Percentiles rank a stretch among this genome's conserved stretches.
phyloP scores from a whole-genome alignment of 2,113 vertebrate species.

The Phainopepla nitens region DNA sequence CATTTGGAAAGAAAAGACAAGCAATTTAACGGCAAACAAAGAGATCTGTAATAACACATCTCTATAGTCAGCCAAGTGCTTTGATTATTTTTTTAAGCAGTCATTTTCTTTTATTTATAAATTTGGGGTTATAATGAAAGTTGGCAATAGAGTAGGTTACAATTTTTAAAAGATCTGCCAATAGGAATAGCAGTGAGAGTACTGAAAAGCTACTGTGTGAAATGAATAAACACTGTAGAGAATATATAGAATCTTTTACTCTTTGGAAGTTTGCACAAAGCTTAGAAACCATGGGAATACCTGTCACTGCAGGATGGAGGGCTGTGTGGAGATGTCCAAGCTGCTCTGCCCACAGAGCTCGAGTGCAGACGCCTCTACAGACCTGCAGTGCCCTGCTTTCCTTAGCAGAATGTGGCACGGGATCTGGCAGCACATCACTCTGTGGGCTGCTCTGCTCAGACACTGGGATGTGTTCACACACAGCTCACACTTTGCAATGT shows the following conservation, averaged over 20 bases:
- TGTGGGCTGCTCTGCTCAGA: neutral
- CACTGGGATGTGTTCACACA: rapidly evolving
- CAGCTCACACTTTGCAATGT: neutral
- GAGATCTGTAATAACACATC: neutral
- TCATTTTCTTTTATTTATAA: slow-evolving; percentile 11
- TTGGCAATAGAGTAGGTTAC: neutral
- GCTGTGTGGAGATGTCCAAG: neutral
- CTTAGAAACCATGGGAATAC: neutral
- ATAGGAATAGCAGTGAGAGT: neutral
- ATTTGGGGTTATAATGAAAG: neutral
- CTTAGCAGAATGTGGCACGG: rapidly evolving
- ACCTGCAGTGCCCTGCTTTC: neutral
- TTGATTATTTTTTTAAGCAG: neutral
- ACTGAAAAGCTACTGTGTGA: neutral
- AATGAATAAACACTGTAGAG: neutral
- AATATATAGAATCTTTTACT: neutral
- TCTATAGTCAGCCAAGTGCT: neutral
- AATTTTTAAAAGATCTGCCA: neutral
- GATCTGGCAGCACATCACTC: rapidly evolving
- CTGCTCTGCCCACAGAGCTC: neutral
- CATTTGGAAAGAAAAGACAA: slow-evolving; percentile 27
- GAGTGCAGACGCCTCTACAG: neutral
- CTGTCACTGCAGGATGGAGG: neutral
- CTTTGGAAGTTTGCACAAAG: neutral
- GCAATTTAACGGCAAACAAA: slow-evolving; percentile 27